phyloP scores from a whole-genome alignment of 2,797 vertebrate genomes.

The Kryptopterus vitreolus region DNA sequence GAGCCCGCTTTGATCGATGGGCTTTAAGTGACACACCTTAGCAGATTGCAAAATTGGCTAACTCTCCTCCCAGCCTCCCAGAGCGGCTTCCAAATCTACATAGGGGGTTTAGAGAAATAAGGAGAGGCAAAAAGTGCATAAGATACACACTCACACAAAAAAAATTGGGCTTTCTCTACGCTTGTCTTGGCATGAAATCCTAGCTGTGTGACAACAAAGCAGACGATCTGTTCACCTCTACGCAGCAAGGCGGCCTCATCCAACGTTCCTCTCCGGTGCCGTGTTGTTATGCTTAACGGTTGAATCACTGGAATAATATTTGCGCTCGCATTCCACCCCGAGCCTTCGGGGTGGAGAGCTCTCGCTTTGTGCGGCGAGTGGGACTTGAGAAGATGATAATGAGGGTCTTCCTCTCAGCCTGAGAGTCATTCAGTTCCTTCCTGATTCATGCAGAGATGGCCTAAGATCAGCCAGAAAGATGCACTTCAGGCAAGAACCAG shows the following conservation, averaged over 20 bases:
- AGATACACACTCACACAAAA: too few relatives aligned
- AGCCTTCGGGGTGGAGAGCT: conserved; percentile 58
- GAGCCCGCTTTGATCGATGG: conserved; percentile 65
- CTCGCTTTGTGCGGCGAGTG: conserved; percentile 52
- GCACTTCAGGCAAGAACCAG: neutral
- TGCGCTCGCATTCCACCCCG: conserved; percentile 57
- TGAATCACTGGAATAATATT: conserved; percentile 71
- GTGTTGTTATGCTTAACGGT: conserved; percentile 68
- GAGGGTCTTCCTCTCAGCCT: conserved; percentile 6
- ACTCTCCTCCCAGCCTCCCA: conserved; percentile 59
- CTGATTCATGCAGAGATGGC: neutral
- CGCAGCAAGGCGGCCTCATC: conserved; percentile 47
- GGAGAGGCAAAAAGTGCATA: conserved; percentile 40
- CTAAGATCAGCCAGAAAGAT: conserved; percentile 5
- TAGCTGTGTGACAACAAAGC: conserved; percentile 56
- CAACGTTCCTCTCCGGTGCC: conserved; percentile 39
- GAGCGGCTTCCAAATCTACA: conserved; percentile 53
- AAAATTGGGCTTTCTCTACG: conserved; percentile 20
- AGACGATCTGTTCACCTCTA: conserved; percentile 52
- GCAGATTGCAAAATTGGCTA: conserved; percentile 67
- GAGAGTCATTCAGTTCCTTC: conserved; percentile 1
- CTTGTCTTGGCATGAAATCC: conserved; percentile 51
- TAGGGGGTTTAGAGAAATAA: conserved; percentile 23
- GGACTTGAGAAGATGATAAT: conserved; percentile 34
- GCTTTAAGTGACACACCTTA: conserved; percentile 70